A percentile compares a stretch with the other conserved stretches of the same genome.
phyloP scores from a whole-genome alignment of 2,113 vertebrate genomes.

The Esox niger region DNA sequence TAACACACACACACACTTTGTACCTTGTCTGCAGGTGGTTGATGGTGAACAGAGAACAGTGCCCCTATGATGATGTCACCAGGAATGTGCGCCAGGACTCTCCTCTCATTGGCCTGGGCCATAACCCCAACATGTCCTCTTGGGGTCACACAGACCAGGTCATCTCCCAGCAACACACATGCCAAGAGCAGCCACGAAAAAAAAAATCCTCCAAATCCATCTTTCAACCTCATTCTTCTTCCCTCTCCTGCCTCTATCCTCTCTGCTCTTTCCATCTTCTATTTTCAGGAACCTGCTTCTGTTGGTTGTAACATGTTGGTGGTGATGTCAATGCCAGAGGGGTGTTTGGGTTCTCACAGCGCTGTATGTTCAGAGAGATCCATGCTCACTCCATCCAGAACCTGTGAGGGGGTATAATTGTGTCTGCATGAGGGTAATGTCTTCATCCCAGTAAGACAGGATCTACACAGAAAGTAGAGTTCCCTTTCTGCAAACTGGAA shows the following conservation, averaged over 20 bases:
- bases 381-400: background rate
- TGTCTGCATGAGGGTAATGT: no score
- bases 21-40: constrained; percentile 94
- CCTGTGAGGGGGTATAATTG: no score
- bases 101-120: constrained; percentile 88
- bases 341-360: background rate
- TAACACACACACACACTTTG: background rate
- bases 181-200: constrained; percentile 38
- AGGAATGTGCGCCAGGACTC: constrained; percentile 89
- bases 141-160: constrained; percentile 43
- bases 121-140: constrained; percentile 69
- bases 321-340: background rate
- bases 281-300: background rate
- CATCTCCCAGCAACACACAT: constrained; percentile 46
- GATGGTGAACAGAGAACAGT: constrained; percentile 96
- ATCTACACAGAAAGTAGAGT: background rate
- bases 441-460: background rate
- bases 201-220: constrained; percentile 23
- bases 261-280: background rate
- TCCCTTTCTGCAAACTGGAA: background rate
- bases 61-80: constrained; percentile 97
- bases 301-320: background rate
- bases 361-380: background rate
- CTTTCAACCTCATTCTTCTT: constrained; percentile 11
- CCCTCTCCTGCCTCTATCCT: background rate